Percentiles rank a stretch among this genome's conserved stretches.
These are phyloP conservation scores for Blennius ocellaris DNA, from an alignment of 2,113 vertebrate species.

Conservation along the genomic window DNA sequence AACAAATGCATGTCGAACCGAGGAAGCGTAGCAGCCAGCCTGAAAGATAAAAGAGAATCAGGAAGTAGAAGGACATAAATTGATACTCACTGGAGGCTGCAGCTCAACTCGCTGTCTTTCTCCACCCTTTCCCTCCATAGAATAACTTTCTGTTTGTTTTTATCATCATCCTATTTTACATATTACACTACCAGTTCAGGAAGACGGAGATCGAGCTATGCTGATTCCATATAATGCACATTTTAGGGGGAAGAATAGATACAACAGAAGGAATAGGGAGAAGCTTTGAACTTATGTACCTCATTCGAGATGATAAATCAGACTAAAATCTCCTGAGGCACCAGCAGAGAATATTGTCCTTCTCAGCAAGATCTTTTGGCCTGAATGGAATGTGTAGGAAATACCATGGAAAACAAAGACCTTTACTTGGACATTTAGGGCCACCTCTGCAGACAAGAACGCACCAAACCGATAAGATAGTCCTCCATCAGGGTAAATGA, in stretches of 20 bases:
- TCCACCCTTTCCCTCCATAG: conserved; percentile 8
- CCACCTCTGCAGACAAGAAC: conserved; percentile 22
- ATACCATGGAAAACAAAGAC: conserved; percentile 34
- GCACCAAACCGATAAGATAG: conserved; percentile 33
- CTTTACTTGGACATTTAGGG: conserved; percentile 13
- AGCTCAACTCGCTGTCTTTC: conserved; percentile 32
- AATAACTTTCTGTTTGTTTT: conserved; percentile 34
- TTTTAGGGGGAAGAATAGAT: no score
- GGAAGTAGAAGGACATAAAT: conserved; percentile 46
- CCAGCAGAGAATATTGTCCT: conserved; percentile 13
- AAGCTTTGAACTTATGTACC: conserved; percentile 4
- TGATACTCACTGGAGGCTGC: conserved; percentile 49
- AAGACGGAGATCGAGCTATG: not conserved
- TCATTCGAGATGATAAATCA: conserved; percentile 13
- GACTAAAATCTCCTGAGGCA: not conserved
- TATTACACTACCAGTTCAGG: not conserved
- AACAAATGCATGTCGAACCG: conserved; percentile 48
- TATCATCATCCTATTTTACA: not conserved
- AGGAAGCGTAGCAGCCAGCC: conserved; percentile 36
- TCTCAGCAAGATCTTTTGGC: conserved; percentile 9
- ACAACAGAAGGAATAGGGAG: conserved; percentile 3
- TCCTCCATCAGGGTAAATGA: no score
- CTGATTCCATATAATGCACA: no score
- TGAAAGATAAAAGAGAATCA: conserved; percentile 72
- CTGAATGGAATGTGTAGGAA: conserved; percentile 60